Conservation (phyloP, 2,113 vertebrate genomes). For the Ictidomys tridecemlineatus region DNA sequence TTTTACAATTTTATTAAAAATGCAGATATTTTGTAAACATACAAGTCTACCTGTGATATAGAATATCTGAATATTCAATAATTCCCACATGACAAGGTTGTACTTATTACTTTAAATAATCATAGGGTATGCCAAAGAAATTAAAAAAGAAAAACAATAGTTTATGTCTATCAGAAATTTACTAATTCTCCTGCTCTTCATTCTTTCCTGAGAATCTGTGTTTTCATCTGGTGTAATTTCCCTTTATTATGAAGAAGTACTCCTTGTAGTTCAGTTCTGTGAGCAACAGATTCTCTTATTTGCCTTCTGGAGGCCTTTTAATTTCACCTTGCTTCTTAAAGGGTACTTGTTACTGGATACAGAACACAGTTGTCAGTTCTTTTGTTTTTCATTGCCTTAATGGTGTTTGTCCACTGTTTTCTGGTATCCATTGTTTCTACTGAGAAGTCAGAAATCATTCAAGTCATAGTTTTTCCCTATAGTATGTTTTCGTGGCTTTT, state of each 20-base stretch:
- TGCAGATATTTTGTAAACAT: not conserved
- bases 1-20: not conserved
- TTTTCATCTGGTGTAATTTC: not conserved
- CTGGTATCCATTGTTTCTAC: not conserved
- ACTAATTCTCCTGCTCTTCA: not conserved
- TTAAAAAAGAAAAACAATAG: not conserved
- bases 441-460: constrained; percentile 6
- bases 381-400: not conserved
- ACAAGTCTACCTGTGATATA: not conserved
- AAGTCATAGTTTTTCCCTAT: not conserved
- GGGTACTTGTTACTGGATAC: not conserved
- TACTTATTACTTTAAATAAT: constrained; percentile 21
- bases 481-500: not conserved
- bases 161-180: not conserved
- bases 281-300: not conserved
- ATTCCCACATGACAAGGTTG: not conserved
- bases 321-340: not conserved
- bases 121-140: constrained; percentile 4
- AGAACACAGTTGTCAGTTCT: not conserved
- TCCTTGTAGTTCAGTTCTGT: not conserved
- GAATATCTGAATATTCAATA: not conserved
- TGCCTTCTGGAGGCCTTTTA: not conserved
- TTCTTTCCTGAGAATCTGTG: not conserved
- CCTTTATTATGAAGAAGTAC: not conserved
- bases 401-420: not conserved